Evolutionary conservation across 2,113 vertebrate species (phyloP), one percentile per base, ranked within the genome.

Genomic region (Prolemur simus): DNA sequence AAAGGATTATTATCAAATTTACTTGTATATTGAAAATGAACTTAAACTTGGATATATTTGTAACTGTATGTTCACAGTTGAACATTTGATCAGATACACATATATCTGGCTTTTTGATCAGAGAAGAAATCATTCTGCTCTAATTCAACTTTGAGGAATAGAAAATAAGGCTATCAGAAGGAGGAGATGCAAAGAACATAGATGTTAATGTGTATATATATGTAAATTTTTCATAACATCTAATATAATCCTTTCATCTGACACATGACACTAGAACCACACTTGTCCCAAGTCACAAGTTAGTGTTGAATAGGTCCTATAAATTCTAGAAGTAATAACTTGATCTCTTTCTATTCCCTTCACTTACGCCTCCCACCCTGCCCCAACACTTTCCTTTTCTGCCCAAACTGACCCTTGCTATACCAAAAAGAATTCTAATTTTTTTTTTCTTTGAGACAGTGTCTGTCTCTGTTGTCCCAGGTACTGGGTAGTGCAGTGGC

Each of bases 1-100:
- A 20, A 17, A 73, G 39, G 6, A 89, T 34, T 81, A n/a, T 13
- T 87, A 66, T 10, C 34, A 96, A 69, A 89, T 66, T 66, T 87
- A 82, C 18, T 83, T 68, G 47, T 8, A 80, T 11, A 63, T 66
- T 95, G 77, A 80, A 96, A 76, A 60, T 91, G 29, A 94, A 96
- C 15, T 89, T 90, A 45, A 83, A 78, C 23, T 95, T 92, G 42
- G 27, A 81, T 78, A 78, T 6, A 83, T 87, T 69, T 95, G 42
- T 27, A 77, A 66, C 7, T 58, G 6, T 81, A 56, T 29, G 27
- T 25, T 96, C 49, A 94, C 2, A 80, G 32, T 20, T 52, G 39
- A 82, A 49, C 29, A 56, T 71, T 21, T 87, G 52, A 60, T 80
- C 9, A 66, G 23, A 76, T 66, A 89, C 47, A 78, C 9, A 10